Evolutionary conservation across 1,140 invertebrate genomes (phyloP).

Genomic region (Eurosta solidaginis): DNA sequence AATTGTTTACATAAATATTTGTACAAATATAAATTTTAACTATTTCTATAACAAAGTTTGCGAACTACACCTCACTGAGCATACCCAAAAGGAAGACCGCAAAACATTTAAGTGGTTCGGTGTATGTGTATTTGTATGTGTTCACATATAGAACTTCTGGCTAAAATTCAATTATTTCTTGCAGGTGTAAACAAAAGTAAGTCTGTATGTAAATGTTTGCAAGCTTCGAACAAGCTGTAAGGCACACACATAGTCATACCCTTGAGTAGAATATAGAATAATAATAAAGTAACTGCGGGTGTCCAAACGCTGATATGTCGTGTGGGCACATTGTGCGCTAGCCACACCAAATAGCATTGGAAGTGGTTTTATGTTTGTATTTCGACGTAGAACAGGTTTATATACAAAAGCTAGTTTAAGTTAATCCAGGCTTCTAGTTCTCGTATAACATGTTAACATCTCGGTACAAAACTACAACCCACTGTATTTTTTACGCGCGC

Average conservation of each 20-base stretch:
- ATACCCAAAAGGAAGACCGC: background rate
- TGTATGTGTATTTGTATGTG: background rate
- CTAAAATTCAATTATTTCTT: too few relatives aligned
- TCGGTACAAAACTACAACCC: too few relatives aligned
- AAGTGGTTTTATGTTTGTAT: too few relatives aligned
- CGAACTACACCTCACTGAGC: conserved; percentile 3
- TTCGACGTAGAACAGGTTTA: too few relatives aligned
- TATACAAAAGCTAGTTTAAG: too few relatives aligned
- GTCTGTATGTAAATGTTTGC: background rate
- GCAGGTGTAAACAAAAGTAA: background rate
- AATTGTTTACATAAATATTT: background rate
- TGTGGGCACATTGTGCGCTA: background rate
- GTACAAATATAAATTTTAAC: background rate
- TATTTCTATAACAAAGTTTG: background rate
- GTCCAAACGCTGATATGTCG: background rate
- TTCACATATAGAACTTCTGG: too few relatives aligned
- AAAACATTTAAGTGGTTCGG: background rate
- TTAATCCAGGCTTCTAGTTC: too few relatives aligned
- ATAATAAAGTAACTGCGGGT: conserved; percentile 16
- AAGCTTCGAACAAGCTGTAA: background rate
- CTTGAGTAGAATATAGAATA: background rate
- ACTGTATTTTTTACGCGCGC: too few relatives aligned
- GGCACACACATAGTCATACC: background rate
- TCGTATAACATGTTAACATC: too few relatives aligned
- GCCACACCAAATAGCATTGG: background rate